Base-by-base conservation (phyloP, 1,140 invertebrate genomes). In the Drosophila auraria region DNA sequence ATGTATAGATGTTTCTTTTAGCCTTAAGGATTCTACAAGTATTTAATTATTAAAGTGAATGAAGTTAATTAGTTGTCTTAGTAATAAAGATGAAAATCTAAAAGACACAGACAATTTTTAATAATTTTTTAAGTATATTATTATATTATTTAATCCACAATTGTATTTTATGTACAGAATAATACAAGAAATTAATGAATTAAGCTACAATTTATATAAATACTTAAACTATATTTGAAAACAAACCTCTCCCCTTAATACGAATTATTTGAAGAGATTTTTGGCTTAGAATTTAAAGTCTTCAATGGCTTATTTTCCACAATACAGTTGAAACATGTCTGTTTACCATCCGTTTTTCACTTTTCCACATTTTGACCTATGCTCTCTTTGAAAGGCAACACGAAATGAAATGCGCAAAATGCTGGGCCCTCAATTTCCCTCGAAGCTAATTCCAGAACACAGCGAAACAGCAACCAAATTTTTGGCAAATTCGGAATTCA, bases 351-450 rank as follows among this genome's bases (percentile, higher is more conserved):
- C 14, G 45, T 14, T 51, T 59, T 73, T 59, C 38, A 20, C 30
- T 14, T 49, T 38, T 53, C 50, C 38, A 36, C 54, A 53, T 73
- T 53, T 40, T 12, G 12, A 30, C 17, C 66, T 40, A 20, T 33
- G 53, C 45, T 25, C 65, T 44, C 44, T 72, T 73, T 49, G 45
- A 66, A 30, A 17, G 54, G 20, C 56, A 33, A 36, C 38, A 17
- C 62, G 9, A 72, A 71, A 72, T 74, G 49, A 54, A 72, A 72
- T 71, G 72, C 42, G 14, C 49, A 62, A 63, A 63, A 49, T 56
- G 42, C 27, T 36, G 65, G 65, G 20, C 12, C 38, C 33, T 54
- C 42, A 54, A 63, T 63, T 66, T 71, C 50, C 30, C 49, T 23
- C 38, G 23, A 30, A 66, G 36, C 60, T 17, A 53, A 68, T 56